A percentile compares a stretch with the other conserved stretches of the same genome.
These are phyloP conservation scores for Cacoxenus indagator DNA, from an alignment of 2,888 invertebrate genomes.

Conservation along the genomic window DNA sequence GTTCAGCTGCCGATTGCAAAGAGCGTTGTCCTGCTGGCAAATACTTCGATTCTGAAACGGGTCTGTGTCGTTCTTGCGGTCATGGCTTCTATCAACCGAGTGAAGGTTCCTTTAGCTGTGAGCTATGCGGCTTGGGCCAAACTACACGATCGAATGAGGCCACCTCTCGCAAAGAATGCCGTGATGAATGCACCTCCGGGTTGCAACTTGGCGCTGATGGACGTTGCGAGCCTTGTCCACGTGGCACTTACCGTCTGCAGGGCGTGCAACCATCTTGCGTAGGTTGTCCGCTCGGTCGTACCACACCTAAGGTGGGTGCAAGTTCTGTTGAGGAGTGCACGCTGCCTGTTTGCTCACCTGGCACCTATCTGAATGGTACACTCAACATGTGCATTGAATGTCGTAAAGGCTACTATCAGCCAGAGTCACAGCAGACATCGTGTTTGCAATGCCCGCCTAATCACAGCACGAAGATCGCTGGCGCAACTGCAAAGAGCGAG, in stretches of 20 bases:
- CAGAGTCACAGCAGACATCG: slow-evolving; percentile 87
- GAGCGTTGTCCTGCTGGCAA: slow-evolving; percentile 95
- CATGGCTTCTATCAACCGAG: slow-evolving; percentile 93
- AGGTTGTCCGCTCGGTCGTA: slow-evolving; percentile 89
- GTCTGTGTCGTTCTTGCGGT: slow-evolving; percentile 91
- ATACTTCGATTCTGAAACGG: slow-evolving; percentile 90
- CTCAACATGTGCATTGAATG: slow-evolving; percentile 89
- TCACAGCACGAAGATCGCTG: slow-evolving; percentile 87
- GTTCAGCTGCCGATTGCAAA: slow-evolving; percentile 91
- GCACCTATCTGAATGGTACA: slow-evolving; percentile 88
- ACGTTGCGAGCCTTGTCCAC: slow-evolving; percentile 91
- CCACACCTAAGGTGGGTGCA: slow-evolving; percentile 88
- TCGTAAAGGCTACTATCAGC: slow-evolving; percentile 90
- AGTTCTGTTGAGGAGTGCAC: slow-evolving; percentile 91
- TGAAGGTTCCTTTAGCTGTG: slow-evolving; percentile 91
- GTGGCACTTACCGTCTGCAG: slow-evolving; percentile 87
- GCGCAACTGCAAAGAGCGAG: slow-evolving; percentile 83
- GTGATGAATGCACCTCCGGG: slow-evolving; percentile 86
- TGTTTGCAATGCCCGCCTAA: slow-evolving; percentile 92
- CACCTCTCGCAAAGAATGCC: slow-evolving; percentile 87
- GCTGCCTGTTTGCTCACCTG: slow-evolving; percentile 87
- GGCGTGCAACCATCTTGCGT: slow-evolving; percentile 92
- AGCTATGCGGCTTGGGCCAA: slow-evolving; percentile 89
- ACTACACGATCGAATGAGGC: slow-evolving; percentile 93
- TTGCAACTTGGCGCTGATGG: slow-evolving; percentile 89